A percentile compares a stretch with the other conserved stretches of the same genome.
phyloP scores from a whole-genome alignment of 2,888 invertebrate species.

The Melanargia galathea region DNA sequence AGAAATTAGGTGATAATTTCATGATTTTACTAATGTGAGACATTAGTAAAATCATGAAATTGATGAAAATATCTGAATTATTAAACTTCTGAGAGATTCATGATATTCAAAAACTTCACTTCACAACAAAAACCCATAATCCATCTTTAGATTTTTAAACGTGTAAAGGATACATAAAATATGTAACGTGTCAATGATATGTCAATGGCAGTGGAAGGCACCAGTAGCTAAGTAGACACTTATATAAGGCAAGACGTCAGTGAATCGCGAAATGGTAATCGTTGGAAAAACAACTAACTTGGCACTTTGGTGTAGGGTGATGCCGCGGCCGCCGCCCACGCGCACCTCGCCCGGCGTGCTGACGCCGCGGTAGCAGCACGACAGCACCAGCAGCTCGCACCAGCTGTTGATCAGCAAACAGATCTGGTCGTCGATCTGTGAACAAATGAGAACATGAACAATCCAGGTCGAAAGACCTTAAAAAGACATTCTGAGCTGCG shows the following conservation, averaged over 20 bases:
- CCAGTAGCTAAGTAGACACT: too few species aligned
- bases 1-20: too few species aligned
- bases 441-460: background rate
- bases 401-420: constrained; percentile 98
- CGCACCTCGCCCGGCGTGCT: constrained; percentile 94
- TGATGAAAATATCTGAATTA: too few species aligned
- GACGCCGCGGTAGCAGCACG: constrained; percentile 97
- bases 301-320: constrained; percentile 78
- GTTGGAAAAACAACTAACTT: constrained; percentile 64
- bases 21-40: too few species aligned
- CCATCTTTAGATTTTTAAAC: background rate
- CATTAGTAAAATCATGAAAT: too few species aligned
- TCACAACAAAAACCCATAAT: too few species aligned
- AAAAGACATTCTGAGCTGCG: too few species aligned
- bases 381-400: constrained; percentile 95
- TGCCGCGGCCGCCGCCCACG: constrained; percentile 79
- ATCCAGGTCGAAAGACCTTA: background rate
- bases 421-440: constrained; percentile 98
- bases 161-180: too few species aligned
- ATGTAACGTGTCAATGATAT: background rate
- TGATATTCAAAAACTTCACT: too few species aligned
- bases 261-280: background rate
- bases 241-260: too few species aligned
- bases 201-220: too few species aligned
- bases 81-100: too few species aligned